phyloP scores from a whole-genome alignment of 2,888 invertebrate genomes.

The Oligia strigilis region DNA sequence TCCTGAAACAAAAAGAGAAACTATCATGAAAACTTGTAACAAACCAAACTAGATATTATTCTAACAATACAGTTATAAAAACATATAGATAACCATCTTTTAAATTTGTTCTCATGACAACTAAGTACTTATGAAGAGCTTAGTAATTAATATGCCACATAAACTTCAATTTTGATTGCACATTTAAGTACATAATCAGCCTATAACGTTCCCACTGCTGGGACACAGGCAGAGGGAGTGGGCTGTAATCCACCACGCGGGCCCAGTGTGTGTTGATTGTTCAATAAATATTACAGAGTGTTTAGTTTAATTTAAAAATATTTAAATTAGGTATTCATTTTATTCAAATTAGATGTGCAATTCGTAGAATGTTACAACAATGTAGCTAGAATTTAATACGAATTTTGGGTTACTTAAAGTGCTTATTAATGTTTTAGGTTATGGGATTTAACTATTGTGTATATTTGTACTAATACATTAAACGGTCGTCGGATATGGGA shows the following conservation, averaged over 20 bases:
- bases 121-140: constrained; percentile 14
- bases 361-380: constrained; percentile 10
- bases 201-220: too few relatives aligned
- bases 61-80: constrained; percentile 33
- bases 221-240: too few relatives aligned
- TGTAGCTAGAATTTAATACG: constrained; percentile 8
- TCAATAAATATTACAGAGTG: constrained; percentile 18
- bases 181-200: too few relatives aligned
- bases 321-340: too few relatives aligned
- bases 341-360: constrained; percentile 21
- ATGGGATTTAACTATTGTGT: neutral
- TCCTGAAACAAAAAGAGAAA: constrained; percentile 93
- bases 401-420: neutral
- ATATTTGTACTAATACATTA: constrained; percentile 22
- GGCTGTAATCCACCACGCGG: too few relatives aligned
- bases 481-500: constrained; percentile 48
- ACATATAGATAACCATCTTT: constrained; percentile 30
- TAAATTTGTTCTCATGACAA: constrained; percentile 37
- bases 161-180: constrained; percentile 14
- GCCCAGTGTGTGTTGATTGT: constrained; percentile 15
- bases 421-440: neutral
- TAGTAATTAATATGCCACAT: constrained; percentile 35
- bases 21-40: constrained; percentile 48
- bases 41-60: constrained; percentile 10
- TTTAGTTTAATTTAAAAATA: neutral